Base-by-base conservation (phyloP, 1,140 invertebrate species). In the Hormaphis cornu region DNA sequence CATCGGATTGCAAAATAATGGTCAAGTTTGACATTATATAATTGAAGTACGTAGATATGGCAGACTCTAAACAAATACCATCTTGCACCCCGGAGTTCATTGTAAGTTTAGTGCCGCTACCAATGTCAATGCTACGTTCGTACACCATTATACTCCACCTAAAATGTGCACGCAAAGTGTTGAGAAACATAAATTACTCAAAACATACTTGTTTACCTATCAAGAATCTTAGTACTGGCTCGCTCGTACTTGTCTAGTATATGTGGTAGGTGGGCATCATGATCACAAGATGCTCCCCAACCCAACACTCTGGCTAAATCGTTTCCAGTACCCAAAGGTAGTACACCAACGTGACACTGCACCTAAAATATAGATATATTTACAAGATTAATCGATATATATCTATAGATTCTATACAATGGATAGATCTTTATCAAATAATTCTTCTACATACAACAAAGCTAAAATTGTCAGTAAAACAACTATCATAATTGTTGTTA, bases 261-360 rank as follows among this genome's bases (percentile, higher is more conserved):
- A 74, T 93, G 89, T 16, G 92, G 90, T 46, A 97, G 81, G 79
- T 96, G 91, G 7, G 93, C 89, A 74, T 97, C 95, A 76, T 96
- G 93, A 76, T 97, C 94, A 77, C 94, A 97, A 1, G 90, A 90
- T 10, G 91, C 86, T 20, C 95, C 94, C 94, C 94, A 97, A n/a
- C 95, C 94, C 9, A 97, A 80, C 0, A 97, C 93, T 20, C 95
- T 80, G 0, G 94, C 93, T 70, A 98, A 81, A 77, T 98, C 95
- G 79, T 98, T 98, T 33, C 95, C 95, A 0, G 95, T 97, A 22
- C 95, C 95, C 74, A 98, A 82, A 0, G 95, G 95, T 63, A 98
- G 80, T 0, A 97, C 91, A 30, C 91, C 91, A 26, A 93, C 87
- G 80, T 94, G 91, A 72, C 91, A 93, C 81, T 93, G 89, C 78